Conservation (phyloP, 2,113 vertebrate genomes). For the Thunnus thynnus region DNA sequence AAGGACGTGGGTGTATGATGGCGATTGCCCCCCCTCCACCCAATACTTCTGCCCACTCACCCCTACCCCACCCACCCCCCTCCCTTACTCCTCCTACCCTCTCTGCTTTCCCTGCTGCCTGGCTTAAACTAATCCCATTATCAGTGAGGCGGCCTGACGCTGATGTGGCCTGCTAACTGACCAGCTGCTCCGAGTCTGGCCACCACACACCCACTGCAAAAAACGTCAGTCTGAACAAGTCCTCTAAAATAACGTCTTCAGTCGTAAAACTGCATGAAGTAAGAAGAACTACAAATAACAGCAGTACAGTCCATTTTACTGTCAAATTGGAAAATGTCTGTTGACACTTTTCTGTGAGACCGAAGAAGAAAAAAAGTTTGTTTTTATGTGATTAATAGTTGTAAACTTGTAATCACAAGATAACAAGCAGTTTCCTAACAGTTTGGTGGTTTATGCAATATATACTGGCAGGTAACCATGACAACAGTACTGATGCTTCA, state of each 20-base stretch:
- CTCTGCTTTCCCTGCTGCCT: constrained; percentile 75
- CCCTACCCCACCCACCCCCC: background rate
- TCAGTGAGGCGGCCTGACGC: constrained; percentile 85
- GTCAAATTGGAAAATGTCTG: no score
- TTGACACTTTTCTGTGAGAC: no score
- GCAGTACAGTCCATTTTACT: no score
- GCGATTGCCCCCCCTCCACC: background rate
- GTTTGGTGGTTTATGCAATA: no score
- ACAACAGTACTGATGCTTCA: no score
- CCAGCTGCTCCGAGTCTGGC: constrained; percentile 94
- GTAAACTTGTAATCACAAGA: no score
- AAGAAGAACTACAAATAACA: background rate
- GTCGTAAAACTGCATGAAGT: background rate
- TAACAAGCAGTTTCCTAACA: no score
- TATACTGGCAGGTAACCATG: no score
- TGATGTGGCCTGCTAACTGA: constrained; percentile 89
- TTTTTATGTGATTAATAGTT: no score
- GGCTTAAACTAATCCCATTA: constrained; percentile 88
- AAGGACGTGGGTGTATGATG: background rate
- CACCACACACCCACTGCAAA: constrained; percentile 77
- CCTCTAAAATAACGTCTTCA: background rate
- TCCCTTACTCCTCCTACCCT: constrained; percentile 44
- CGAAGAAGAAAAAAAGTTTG: no score
- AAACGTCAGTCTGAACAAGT: background rate
- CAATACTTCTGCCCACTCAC: background rate